Evolutionary conservation across 1,140 invertebrate genomes (phyloP), one percentile per base, ranked within the genome.

Genomic region (Charaxes varanes): DNA sequence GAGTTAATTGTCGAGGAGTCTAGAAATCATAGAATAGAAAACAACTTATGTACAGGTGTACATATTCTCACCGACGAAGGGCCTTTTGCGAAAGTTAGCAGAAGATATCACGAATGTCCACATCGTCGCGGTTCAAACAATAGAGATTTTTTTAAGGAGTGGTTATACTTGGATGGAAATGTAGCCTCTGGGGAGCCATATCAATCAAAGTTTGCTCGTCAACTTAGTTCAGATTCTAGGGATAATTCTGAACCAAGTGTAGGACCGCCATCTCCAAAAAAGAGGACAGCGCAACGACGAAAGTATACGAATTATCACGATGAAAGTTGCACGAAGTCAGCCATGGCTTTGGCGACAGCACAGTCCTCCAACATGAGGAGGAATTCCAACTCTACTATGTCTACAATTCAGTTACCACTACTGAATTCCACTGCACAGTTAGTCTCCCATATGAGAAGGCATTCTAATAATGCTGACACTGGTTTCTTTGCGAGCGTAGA

Each of bases 401-500:
- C 87, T 0, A 87, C 86, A 0, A 84, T 88, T 46, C 87, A 87
- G 44, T 58, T 88, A 13, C 85, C 86, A 1, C 53, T 85, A 8
- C 43, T 81, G 2, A 82, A 78, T 44, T 84, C 81, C 0, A 84
- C 84, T 10, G 81, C 82, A 6, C 81, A 84, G 40, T 48, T 85
- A 6, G 79, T 85, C 3, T 83, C 80, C 1, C 79, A 82, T 15
- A 77, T 81, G 68, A 80, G 89, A 19, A 67, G 89, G 57, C 88
- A 90, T 80, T 90, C 89, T 6, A 90, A 90, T 73, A 88, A 88
- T 30, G 86, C 86, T 0, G 86, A 88, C 53, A 83, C 85, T 12
- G 86, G 85, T 27, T 79, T 88, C 62, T 81, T 80, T 66, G 62
- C 86, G 46, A 86, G 84, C 31, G 82, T 86, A n/a, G 84, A 86